Base-by-base conservation (phyloP, 2,888 invertebrate genomes). In the Formica aserva region DNA sequence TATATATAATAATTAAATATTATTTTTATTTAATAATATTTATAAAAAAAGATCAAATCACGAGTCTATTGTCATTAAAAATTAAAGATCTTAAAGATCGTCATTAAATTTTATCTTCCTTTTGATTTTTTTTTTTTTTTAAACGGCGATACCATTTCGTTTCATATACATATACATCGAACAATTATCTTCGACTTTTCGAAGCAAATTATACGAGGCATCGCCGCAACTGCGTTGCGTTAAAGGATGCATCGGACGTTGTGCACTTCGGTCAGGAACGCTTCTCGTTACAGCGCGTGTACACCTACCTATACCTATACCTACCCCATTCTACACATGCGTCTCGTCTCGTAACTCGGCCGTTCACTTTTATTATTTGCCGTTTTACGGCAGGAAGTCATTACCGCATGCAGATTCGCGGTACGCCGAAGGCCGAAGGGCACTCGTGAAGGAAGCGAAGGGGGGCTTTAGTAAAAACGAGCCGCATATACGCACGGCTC, bases 381-480 rank as follows among this genome's bases (percentile, higher is more conserved):
- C 87, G 86, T 84, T 91, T 91, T 91, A 92, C 91, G 92, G 87
- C 92, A 93, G 94, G 93, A 93, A 93, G 93, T 93, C 93, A 93
- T 93, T 93, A 93, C 92, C 82, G 89, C 91, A 92, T 93, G 93
- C 91, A 93, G 92, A 93, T 93, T 92, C 91, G 86, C 88, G 88
- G 86, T 84, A 87, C 63, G 81, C 85, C 86, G 87, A 88, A 86
- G 89, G 90, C 88, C 82, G 86, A 67, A 80, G 85, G 87, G 78
- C 83, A 88, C 82, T 85, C 84, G 65, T 67, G 66, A 55, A 63
- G 78, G 77, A 22, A 18, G n/a, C 2, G 8, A 9, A 1, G 18
- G 1, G 38, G 62, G 15, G 11, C 38, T 32, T 75, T 69, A 75
- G 83, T 84, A 87, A 85, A 85, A 84, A 81, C 48, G 48, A 22